Conservation (phyloP, 2,113 vertebrate genomes). For the Pycnonotus jocosus region DNA sequence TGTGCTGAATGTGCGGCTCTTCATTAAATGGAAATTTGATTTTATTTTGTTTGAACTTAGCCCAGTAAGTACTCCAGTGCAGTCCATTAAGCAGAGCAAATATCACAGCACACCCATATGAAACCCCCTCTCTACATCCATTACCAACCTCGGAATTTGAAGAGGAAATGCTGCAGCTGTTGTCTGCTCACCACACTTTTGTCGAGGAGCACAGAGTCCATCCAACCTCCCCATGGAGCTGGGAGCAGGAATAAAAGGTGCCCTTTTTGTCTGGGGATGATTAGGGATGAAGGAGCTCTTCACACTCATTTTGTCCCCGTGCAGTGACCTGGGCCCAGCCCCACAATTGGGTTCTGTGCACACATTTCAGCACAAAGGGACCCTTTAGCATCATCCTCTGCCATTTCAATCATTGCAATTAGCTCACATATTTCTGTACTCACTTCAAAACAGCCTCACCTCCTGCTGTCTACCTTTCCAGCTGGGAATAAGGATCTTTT, state of each 20-base stretch:
- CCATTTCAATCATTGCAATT: slow-evolving; percentile 62
- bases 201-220: slow-evolving; percentile 60
- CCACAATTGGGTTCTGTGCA: slow-evolving; percentile 67
- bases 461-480: background rate
- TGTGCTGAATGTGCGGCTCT: slow-evolving; percentile 72
- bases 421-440: slow-evolving; percentile 39
- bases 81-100: slow-evolving; percentile 79
- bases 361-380: slow-evolving; percentile 53
- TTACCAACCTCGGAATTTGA: slow-evolving; percentile 73
- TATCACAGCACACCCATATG: slow-evolving; percentile 63
- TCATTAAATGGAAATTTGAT: slow-evolving; percentile 87
- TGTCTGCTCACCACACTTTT: slow-evolving; percentile 52
- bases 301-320: slow-evolving; percentile 70
- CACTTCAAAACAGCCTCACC: background rate
- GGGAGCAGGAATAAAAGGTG: slow-evolving; percentile 57
- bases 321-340: slow-evolving; percentile 68
- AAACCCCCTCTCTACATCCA: slow-evolving; percentile 61
- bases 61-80: slow-evolving; percentile 78
- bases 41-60: slow-evolving; percentile 86
- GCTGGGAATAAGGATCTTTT: background rate
- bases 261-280: slow-evolving; percentile 58
- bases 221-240: slow-evolving; percentile 54
- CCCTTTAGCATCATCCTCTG: slow-evolving; percentile 60
- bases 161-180: slow-evolving; percentile 75
- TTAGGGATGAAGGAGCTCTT: slow-evolving; percentile 69